Conservation (phyloP, 2,797 vertebrate genomes). For the Galagoides demidoff region DNA sequence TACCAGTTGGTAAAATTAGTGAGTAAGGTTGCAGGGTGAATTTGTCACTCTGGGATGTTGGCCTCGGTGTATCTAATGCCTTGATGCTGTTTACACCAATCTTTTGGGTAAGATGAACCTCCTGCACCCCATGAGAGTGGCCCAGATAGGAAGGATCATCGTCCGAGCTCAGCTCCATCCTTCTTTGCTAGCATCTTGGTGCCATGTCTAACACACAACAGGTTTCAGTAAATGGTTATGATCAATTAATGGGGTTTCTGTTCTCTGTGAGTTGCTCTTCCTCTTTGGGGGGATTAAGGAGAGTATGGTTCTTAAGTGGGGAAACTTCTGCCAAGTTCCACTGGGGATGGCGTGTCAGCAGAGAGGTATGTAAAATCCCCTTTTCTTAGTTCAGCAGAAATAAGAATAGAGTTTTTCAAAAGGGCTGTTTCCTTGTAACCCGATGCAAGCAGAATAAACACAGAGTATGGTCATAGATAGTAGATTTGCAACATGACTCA, state of each 20-base stretch:
- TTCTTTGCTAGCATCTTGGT: not conserved
- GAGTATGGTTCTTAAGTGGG: not conserved
- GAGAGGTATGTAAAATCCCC: not conserved
- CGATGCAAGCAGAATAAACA: not conserved
- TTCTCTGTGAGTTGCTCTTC: not conserved
- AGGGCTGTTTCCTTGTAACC: not conserved
- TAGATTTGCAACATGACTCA: not conserved
- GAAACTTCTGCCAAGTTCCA: not conserved
- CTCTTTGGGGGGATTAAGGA: not conserved
- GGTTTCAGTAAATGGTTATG: not conserved
- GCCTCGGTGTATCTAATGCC: not conserved
- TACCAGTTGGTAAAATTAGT: not conserved
- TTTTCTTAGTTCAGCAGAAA: slow-evolving; percentile 1
- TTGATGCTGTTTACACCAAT: not conserved
- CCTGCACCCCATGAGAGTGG: not conserved
- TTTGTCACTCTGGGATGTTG: not conserved
- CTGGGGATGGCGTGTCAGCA: not conserved
- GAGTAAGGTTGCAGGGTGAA: not conserved
- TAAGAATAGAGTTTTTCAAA: not conserved
- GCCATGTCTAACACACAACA: not conserved
- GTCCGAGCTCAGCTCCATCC: not conserved
- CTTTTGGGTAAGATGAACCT: not conserved
- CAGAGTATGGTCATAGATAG: not conserved
- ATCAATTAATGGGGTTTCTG: not conserved
- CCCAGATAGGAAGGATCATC: not conserved